Base-by-base conservation (phyloP, 1,140 invertebrate genomes). In the Littorina saxatilis region DNA sequence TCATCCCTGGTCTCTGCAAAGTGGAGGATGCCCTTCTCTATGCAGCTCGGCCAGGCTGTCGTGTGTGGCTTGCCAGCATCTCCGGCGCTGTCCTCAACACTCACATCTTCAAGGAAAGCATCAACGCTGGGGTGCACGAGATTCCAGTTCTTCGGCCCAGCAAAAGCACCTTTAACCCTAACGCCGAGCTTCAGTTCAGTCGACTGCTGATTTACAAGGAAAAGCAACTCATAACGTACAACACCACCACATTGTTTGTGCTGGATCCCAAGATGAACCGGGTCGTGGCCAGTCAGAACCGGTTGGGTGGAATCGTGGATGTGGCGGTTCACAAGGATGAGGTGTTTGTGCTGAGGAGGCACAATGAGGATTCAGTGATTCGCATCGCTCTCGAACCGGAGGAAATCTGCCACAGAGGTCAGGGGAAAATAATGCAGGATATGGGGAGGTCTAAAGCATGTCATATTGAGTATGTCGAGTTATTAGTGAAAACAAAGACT, bases 61-160 rank as follows among this genome's bases (percentile, higher is more conserved):
- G 96, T 61, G 92, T 98, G 78, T 98, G 97, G 97, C 93, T 96
- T 83, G 95, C 96, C 17, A 95, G 96, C 92, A 92, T 94, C 77
- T 88, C 93, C 81, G 97, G 97, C 11, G 94, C 94, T 87, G 97
- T 98, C n/a, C 90, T 94, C n/a, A 95, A 96, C 92, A 98, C 97
- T 1, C 92, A 96, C 40, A 94, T 97, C 20, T 97, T 97, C 89
- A 96, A 63, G 40, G 96, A 85, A 93, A 94, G 84, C 93, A 94
- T 87, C 92, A 94, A 77, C 27, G 40, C 82, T 1, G 52, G 77
- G 13, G 78, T 85, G 27, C 74, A 66, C 15, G 82, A 88, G 40
- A 87, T 91, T 43, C 84, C 83, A 7, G 61, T 91, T 5, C 75
- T 88, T 27, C 72, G 58, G 32, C 63, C 77, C 2, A 75, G 81